These are phyloP conservation scores for Balanococcus diminutus DNA, from an alignment of 2,888 invertebrate genomes.

Conservation along the genomic window DNA sequence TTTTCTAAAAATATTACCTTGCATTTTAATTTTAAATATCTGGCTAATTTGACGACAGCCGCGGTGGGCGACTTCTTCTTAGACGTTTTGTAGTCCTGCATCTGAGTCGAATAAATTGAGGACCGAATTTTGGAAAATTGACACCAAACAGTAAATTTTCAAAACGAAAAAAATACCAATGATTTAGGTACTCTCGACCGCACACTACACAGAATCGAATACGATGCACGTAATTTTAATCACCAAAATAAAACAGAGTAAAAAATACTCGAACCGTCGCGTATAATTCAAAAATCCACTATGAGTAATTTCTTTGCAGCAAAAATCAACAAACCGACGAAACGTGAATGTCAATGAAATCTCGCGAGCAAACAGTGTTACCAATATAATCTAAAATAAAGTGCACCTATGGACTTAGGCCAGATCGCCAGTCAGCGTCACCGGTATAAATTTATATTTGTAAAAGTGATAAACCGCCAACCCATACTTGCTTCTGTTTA, in stretches of 20 bases:
- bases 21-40: constrained; percentile 63
- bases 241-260: background rate
- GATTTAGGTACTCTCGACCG: background rate
- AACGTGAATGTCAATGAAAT: background rate
- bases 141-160: too few relatives aligned
- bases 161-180: background rate
- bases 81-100: constrained; percentile 61
- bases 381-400: background rate
- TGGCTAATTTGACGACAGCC: constrained; percentile 62
- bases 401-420: too few relatives aligned
- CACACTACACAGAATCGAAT: background rate
- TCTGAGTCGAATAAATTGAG: constrained; percentile 9
- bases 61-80: constrained; percentile 61
- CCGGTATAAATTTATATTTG: too few relatives aligned
- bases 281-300: background rate
- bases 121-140: constrained; percentile 49
- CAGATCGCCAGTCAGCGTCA: too few relatives aligned
- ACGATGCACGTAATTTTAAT: background rate
- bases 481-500: too few relatives aligned
- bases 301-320: constrained; percentile 22
- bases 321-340: constrained; percentile 5
- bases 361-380: background rate
- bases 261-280: background rate
- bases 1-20: constrained; percentile 61
- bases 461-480: too few relatives aligned